These are phyloP conservation scores for Callitettix versicolor DNA, from an alignment of 1,140 invertebrate genomes.

Conservation along the genomic window DNA sequence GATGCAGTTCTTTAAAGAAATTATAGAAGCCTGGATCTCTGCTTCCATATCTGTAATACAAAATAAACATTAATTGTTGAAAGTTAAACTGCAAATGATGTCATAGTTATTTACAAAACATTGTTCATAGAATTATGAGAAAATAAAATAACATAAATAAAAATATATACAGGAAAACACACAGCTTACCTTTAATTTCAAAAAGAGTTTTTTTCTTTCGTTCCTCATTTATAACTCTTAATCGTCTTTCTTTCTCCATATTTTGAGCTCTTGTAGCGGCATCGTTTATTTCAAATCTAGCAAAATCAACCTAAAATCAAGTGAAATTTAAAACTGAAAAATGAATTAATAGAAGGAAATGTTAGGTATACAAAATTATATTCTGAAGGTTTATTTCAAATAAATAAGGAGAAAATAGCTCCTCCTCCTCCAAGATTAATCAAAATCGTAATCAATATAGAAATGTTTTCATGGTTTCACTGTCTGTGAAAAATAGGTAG, in stretches of 20 bases:
- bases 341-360: background rate
- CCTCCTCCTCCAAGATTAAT: too few species aligned
- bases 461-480: too few species aligned
- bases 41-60: constrained; percentile 24
- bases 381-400: too few species aligned
- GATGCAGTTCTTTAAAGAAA: constrained; percentile 29
- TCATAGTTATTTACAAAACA: background rate
- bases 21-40: constrained; percentile 27
- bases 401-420: too few species aligned
- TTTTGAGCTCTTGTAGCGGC: constrained; percentile 15
- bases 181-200: constrained; percentile 22
- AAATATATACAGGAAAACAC: constrained; percentile 1
- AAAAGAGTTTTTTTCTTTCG: constrained; percentile 23
- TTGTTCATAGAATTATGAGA: background rate
- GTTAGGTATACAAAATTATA: too few species aligned
- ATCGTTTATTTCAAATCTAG: constrained; percentile 22
- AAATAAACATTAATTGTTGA: background rate
- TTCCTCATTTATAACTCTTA: constrained; percentile 14
- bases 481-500: too few species aligned
- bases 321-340: background rate
- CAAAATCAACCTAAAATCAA: constrained; percentile 33
- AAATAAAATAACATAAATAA: constrained; percentile 3
- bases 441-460: too few species aligned
- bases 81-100: background rate
- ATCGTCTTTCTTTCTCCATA: constrained; percentile 10